A percentile compares a stretch with the other conserved stretches of the same genome.
These are phyloP conservation scores for Pangasius djambal DNA, from an alignment of 2,797 vertebrate genomes.

Conservation along the genomic window DNA sequence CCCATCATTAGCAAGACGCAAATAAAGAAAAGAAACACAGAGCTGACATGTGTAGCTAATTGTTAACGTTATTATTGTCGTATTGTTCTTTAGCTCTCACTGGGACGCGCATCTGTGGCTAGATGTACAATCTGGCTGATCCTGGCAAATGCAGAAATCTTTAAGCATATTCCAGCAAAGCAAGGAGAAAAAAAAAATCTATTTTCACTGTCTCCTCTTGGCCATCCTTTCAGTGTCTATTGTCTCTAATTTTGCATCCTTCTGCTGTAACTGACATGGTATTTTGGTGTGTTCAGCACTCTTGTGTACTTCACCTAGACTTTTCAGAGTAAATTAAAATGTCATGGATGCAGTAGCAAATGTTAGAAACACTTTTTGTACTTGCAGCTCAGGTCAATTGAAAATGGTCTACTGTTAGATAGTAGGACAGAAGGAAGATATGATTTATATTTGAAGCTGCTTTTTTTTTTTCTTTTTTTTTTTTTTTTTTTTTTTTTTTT, in stretches of 20 bases:
- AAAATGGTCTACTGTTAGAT: neutral
- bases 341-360: constrained; percentile 8
- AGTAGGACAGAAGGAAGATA: neutral
- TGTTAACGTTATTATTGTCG: constrained; percentile 58
- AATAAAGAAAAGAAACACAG: constrained; percentile 83
- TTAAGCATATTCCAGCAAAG: constrained; percentile 14
- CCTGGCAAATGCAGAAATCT: constrained; percentile 38
- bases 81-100: constrained; percentile 50
- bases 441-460: neutral
- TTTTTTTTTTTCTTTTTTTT: neutral
- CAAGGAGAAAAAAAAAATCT: neutral
- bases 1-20: constrained; percentile 86
- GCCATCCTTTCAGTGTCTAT: neutral
- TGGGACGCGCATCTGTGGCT: constrained; percentile 44
- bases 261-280: constrained; percentile 21
- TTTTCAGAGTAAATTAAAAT: constrained; percentile 42
- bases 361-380: neutral
- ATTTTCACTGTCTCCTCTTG: constrained; percentile 2
- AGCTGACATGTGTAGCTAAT: constrained; percentile 54
- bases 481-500: neutral
- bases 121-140: constrained; percentile 41
- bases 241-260: constrained; percentile 13
- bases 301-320: constrained; percentile 37
- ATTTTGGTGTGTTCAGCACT: neutral
- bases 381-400: neutral